Conservation (phyloP, 2,888 invertebrate genomes). For the Panorpa germanica region DNA sequence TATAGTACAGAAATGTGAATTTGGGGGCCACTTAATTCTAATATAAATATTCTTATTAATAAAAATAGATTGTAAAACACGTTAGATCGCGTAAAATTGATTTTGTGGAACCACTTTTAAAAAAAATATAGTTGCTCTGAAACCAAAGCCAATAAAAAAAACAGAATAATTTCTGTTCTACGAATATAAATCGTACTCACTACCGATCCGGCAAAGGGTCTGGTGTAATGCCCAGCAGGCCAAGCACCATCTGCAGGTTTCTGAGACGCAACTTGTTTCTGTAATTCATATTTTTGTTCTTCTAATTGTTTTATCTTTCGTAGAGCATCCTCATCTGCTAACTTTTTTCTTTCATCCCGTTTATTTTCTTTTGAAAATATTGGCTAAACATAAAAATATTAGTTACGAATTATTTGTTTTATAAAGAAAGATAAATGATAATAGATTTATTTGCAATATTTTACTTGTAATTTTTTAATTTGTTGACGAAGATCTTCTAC, state of each 20-base stretch:
- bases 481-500: constrained; percentile 75
- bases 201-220: constrained; percentile 55
- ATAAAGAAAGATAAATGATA: too few species aligned
- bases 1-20: too few species aligned
- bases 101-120: too few species aligned
- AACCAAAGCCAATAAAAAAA: neutral
- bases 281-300: constrained; percentile 80
- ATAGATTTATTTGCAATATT: constrained; percentile 8
- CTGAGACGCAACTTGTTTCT: constrained; percentile 75
- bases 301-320: constrained; percentile 88
- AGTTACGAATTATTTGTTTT: too few species aligned
- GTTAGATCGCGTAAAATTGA: too few species aligned
- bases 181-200: constrained; percentile 7
- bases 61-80: too few species aligned
- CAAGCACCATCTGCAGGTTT: constrained; percentile 43
- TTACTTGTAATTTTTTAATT: constrained; percentile 65
- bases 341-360: constrained; percentile 71
- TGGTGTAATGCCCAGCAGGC: constrained; percentile 33
- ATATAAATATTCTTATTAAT: constrained; percentile 1
- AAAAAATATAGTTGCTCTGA: constrained; percentile 2
- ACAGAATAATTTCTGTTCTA: neutral
- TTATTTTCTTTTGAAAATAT: constrained; percentile 54
- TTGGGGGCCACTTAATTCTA: neutral
- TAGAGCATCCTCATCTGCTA: constrained; percentile 88
- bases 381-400: too few species aligned